These are phyloP conservation scores for Aricia agestis DNA, from an alignment of 1,140 invertebrate genomes.

Conservation along the genomic window DNA sequence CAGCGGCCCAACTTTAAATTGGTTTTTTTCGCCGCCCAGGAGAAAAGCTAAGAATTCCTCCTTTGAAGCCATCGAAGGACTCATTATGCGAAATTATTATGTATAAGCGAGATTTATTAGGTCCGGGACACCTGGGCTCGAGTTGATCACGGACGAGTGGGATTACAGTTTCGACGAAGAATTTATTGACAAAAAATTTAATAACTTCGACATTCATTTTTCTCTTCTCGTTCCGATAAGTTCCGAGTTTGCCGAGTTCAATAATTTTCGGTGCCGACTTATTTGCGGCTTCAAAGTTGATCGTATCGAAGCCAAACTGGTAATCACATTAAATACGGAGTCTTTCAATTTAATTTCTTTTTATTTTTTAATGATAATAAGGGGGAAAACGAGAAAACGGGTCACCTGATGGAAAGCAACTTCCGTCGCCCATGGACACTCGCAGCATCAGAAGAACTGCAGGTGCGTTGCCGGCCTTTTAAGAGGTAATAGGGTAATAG, in stretches of 20 bases:
- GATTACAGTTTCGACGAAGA: constrained; percentile 3
- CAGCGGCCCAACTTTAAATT: constrained; percentile 62
- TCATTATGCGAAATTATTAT: constrained; percentile 37
- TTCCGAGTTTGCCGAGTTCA: not conserved
- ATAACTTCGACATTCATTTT: constrained; percentile 9
- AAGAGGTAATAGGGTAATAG: no score
- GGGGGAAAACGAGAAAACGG: no score
- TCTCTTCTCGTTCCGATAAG: constrained; percentile 10
- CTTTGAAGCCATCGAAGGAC: constrained; percentile 32
- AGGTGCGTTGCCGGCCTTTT: no score
- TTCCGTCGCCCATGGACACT: no score
- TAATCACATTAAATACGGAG: not conserved
- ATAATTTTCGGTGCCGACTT: not conserved
- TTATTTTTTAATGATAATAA: no score
- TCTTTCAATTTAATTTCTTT: no score
- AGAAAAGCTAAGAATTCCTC: constrained; percentile 39
- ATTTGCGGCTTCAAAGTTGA: not conserved
- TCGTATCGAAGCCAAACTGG: not conserved
- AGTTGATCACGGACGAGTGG: constrained; percentile 15
- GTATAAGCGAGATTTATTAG: constrained; percentile 28
- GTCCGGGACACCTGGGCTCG: constrained; percentile 19
- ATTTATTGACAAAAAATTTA: constrained; percentile 14
- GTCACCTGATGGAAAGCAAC: no score
- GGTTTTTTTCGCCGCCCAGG: constrained; percentile 49
- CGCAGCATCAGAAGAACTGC: no score